Evolutionary conservation across 2,797 vertebrate genomes (phyloP).

Genomic region (Pipistrellus pipistrellus): DNA sequence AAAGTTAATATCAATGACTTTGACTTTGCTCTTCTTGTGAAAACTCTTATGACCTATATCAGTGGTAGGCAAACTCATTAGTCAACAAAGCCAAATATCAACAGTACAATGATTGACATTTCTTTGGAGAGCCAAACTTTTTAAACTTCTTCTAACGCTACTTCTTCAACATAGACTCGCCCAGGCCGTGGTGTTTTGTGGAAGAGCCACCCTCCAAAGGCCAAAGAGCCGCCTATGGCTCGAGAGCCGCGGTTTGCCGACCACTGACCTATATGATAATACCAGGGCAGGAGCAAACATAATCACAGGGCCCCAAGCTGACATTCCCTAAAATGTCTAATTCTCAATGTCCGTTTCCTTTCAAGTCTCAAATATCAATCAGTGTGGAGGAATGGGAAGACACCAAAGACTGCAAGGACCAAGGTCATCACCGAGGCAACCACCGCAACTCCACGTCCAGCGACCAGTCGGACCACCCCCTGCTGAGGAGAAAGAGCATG

Average conservation of each 20-base stretch:
- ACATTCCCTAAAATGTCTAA: slow-evolving; percentile 24
- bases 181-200: no score
- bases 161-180: no score
- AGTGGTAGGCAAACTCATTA: no score
- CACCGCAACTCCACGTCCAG: slow-evolving; percentile 89
- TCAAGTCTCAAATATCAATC: slow-evolving; percentile 91
- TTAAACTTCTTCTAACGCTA: no score
- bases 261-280: background rate
- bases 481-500: slow-evolving; percentile 90
- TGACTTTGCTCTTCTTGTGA: slow-evolving; percentile 17
- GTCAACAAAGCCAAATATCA: no score
- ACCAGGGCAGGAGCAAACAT: background rate
- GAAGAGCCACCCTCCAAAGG: no score
- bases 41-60: background rate
- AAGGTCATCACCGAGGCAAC: slow-evolving; percentile 83
- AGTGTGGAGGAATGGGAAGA: slow-evolving; percentile 92
- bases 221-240: no score
- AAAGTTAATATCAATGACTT: background rate
- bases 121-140: no score
- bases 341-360: slow-evolving; percentile 60
- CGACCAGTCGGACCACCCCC: slow-evolving; percentile 89
- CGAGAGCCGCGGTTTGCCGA: no score
- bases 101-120: no score
- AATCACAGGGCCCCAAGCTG: background rate
- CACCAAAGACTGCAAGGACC: slow-evolving; percentile 89